A percentile compares a stretch with the other conserved stretches of the same genome.
These are phyloP conservation scores for Paradoxurus hermaphroditus DNA, from an alignment of 2,113 vertebrate genomes.

Conservation along the genomic window DNA sequence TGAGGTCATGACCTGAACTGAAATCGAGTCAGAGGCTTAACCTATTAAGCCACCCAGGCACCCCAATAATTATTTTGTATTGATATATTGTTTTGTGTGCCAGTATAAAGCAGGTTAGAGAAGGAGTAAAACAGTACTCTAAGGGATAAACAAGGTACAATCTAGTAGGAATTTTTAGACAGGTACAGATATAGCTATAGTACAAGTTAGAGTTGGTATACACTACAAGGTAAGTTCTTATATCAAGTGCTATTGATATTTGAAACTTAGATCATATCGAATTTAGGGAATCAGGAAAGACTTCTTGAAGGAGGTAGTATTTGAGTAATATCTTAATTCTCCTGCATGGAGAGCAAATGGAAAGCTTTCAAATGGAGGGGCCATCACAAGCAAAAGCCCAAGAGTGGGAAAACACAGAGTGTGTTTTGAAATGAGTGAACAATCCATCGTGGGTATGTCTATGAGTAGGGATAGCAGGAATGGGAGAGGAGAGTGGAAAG, in stretches of 20 bases:
- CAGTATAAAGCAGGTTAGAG: background rate
- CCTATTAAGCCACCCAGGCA: too few relatives aligned
- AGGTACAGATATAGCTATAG: background rate
- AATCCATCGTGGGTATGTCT: background rate
- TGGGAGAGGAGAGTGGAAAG: background rate
- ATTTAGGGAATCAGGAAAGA: background rate
- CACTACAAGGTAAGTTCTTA: background rate
- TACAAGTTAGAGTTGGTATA: background rate
- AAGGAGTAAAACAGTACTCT: background rate
- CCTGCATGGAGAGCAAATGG: background rate
- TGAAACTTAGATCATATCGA: background rate
- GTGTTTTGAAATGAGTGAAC: background rate
- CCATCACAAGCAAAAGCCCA: background rate
- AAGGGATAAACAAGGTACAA: background rate
- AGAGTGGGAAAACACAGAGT: background rate
- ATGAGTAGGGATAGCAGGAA: background rate
- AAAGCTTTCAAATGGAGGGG: background rate
- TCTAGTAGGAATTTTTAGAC: background rate
- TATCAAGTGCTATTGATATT: background rate
- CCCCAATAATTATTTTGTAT: background rate
- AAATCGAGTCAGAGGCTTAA: too few relatives aligned
- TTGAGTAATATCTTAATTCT: background rate
- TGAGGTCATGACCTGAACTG: too few relatives aligned
- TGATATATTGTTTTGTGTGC: background rate
- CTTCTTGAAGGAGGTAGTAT: background rate